A percentile compares a stretch with the other conserved stretches of the same genome.
phyloP scores from a whole-genome alignment of 2,797 vertebrate species.

The Phylloscopus collybita region DNA sequence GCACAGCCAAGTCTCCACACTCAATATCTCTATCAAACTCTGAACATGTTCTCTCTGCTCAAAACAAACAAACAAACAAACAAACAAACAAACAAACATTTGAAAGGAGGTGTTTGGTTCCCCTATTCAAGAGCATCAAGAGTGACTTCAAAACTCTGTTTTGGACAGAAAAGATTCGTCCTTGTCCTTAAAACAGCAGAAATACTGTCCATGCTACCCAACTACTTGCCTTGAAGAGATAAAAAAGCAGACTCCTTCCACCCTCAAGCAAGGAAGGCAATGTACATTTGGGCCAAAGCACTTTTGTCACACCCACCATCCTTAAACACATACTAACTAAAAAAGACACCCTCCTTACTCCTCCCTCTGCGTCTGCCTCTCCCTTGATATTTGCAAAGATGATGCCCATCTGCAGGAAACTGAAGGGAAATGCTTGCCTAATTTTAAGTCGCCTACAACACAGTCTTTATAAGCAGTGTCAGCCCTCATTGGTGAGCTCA shows the following conservation, averaged over 20 bases:
- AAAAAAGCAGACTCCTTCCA: background rate
- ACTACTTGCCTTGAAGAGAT: background rate
- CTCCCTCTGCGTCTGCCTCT: background rate
- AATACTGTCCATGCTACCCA: background rate
- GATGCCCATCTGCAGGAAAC: background rate
- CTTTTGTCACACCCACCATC: background rate
- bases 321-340: background rate
- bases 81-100: background rate
- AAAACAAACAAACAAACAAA: fast-evolving
- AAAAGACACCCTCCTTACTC: background rate
- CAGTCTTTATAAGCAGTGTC: background rate
- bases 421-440: background rate
- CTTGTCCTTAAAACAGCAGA: background rate
- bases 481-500: background rate
- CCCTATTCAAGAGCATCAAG: background rate
- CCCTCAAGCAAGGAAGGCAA: background rate
- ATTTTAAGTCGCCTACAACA: background rate
- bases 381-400: background rate
- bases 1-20: background rate
- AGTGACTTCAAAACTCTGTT: background rate
- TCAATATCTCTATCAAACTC: background rate
- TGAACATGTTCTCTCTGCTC: background rate
- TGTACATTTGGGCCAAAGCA: background rate
- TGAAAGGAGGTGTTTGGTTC: background rate
- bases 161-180: background rate